Base-by-base conservation (phyloP, 1,140 invertebrate genomes). In the Microplitis demolitor region DNA sequence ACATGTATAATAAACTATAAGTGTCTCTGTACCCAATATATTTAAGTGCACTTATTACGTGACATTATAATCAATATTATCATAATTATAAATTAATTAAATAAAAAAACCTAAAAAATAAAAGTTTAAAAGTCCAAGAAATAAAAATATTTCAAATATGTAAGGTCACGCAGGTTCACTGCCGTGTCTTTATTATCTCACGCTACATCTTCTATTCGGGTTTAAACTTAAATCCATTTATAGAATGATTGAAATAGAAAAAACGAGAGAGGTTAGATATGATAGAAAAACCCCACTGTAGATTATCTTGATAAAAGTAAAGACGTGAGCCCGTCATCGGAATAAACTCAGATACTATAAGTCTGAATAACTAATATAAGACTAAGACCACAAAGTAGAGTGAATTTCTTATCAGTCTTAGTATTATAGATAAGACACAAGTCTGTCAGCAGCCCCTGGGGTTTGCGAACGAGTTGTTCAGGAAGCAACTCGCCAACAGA, bases 161-260 rank as follows among this genome's bases (percentile, higher is more conserved):
- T 64, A 73, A 76, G 77, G 77, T 79, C 68, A 77, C 51, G 71
- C 67, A 71, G 73, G 74, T 74, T 79, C 75, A 78, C 72, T 78
- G 75, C 74, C 73, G 68, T 71, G 61, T 53, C 61, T 53, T 64
- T 58, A 53, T 37, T 74, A 77, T 77, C 72, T 75, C 71, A 72
- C 68, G 73, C 73, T 62, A 73, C 72, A 78, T 79, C 74, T 71
- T 34, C 69, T 58, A 63, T 71, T 64, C 13, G 31, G 16, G 5
- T 14, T 50, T 67, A 50, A 64, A 56, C 50, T 31, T n/a, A 24
- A 45, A 9, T 14, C 24, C 31, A 16, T 13, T 8, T 39, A 39
- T 56, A 13, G 8, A 50, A 39, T 45, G 60, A 71, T 14, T 34
- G 8, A 31, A 63, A 53, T 1, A 50, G 9, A 71, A 56, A 39